Percentiles rank a stretch among this genome's conserved stretches.
These are phyloP conservation scores for Diplogasteroides magnus DNA, from an alignment of 1,140 invertebrate species.

Conservation along the genomic window DNA sequence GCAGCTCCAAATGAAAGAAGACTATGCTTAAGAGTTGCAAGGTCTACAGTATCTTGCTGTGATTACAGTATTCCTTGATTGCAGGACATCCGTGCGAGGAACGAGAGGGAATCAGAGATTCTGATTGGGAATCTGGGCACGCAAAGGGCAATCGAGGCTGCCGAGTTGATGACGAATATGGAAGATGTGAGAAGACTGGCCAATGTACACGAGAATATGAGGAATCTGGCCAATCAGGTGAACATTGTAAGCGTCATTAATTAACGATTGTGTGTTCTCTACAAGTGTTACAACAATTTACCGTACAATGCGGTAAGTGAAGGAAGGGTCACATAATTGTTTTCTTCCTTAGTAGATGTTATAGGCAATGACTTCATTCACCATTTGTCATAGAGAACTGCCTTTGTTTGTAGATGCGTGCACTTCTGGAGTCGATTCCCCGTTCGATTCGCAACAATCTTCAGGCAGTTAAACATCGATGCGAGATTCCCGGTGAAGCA, in stretches of 20 bases:
- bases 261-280: too few species aligned
- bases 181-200: conserved; percentile 64
- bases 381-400: too few species aligned
- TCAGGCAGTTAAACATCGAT: not conserved
- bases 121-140: not conserved
- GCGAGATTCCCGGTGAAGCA: conserved; percentile 14
- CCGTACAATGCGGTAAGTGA: too few species aligned
- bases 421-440: not conserved
- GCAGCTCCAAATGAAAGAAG: too few species aligned
- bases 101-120: conserved; percentile 6
- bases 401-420: not conserved
- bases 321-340: too few species aligned
- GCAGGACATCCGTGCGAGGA: conserved; percentile 13
- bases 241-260: too few species aligned
- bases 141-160: conserved; percentile 26
- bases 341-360: too few species aligned
- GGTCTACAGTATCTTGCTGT: too few species aligned
- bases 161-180: conserved; percentile 48
- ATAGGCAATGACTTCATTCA: too few species aligned
- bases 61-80: conserved; percentile 14
- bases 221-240: conserved; percentile 57
- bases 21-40: too few species aligned
- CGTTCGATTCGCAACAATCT: not conserved
- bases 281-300: too few species aligned
- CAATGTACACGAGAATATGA: conserved; percentile 83